These are phyloP conservation scores for Dastarcus helophoroides DNA, from an alignment of 2,888 invertebrate genomes.

Conservation along the genomic window DNA sequence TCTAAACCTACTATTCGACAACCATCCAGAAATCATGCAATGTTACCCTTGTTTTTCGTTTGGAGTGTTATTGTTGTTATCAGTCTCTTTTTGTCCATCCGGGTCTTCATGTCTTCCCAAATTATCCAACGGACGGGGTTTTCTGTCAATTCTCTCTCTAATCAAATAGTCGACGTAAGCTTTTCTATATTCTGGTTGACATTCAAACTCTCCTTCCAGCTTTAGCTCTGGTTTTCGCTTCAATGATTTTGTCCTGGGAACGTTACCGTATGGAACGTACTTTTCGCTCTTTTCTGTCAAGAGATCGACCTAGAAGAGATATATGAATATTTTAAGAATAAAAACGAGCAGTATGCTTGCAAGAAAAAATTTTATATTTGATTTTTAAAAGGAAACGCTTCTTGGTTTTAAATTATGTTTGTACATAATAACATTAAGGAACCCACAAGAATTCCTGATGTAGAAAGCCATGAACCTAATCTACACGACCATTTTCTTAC, in stretches of 20 bases:
- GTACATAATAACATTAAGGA: no score
- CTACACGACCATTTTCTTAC: no score
- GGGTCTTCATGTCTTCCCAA: conserved; percentile 8
- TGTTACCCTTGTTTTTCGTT: not conserved
- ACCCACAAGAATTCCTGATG: no score
- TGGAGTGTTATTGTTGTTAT: not conserved
- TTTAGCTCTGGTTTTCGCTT: conserved; percentile 24
- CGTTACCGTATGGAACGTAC: conserved; percentile 16
- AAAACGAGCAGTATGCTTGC: no score
- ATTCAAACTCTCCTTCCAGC: conserved; percentile 29
- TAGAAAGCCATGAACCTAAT: no score
- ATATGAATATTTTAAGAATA: conserved; percentile 4
- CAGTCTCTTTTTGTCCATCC: not conserved
- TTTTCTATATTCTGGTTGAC: conserved; percentile 40
- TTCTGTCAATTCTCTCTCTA: conserved; percentile 27
- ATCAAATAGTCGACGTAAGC: conserved; percentile 37
- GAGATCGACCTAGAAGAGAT: conserved; percentile 23
- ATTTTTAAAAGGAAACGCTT: no score
- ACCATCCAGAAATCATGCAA: not conserved
- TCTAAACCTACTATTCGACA: no score
- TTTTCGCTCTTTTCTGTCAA: conserved; percentile 26
- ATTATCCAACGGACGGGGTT: conserved; percentile 21
- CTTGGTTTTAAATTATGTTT: no score
- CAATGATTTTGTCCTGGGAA: conserved; percentile 10
- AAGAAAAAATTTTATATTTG: no score